Base-by-base conservation (phyloP, 1,140 invertebrate genomes). In the Gryon sp. region DNA sequence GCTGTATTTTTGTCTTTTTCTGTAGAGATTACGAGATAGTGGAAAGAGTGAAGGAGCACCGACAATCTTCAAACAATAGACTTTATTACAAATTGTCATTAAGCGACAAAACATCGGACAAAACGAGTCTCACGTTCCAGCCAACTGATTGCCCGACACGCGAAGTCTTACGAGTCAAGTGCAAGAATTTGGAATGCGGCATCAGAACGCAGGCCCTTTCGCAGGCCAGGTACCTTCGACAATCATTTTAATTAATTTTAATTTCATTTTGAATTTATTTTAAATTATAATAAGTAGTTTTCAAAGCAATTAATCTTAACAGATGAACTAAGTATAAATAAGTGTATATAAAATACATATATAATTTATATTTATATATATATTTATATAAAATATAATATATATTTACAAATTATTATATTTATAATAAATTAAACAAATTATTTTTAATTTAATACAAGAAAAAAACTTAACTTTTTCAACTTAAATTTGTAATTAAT, bases 181-280 rank as follows among this genome's bases (percentile, higher is more conserved):
- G 94, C 77, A 89, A 91, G 46, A 90, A 92, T 66, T 88, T 95
- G 7, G 92, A 94, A 79, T 95, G 94, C 78, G 94, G 94, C 1
- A 90, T 93, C 40, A 85, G 93, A 65, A 93, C 93, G 0, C 91
- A 93, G 72, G 90, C 90, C 85, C 89, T 68, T 87, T 90, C 72
- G 24, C 90, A 91, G 80, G 92, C 92, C 4, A 93, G 93, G 93
- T 94, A 90, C n/a, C n/a, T n/a, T n/a, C n/a, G n/a, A n/a, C n/a
- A n/a, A n/a, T n/a, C n/a, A n/a, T n/a, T n/a, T n/a, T n/a, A n/a
- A n/a, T n/a, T n/a, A n/a, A n/a, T n/a, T n/a, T n/a, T n/a, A 83
- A 8, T 8, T 45, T 43, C 6, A n/a, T 26, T 28, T 20, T 19
- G 14, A 24, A 22, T 38, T n/a, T n/a, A n/a, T n/a, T n/a, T n/a